Base-by-base conservation (phyloP, 2,797 vertebrate species). In the Parauchenoglanis ngamensis region DNA sequence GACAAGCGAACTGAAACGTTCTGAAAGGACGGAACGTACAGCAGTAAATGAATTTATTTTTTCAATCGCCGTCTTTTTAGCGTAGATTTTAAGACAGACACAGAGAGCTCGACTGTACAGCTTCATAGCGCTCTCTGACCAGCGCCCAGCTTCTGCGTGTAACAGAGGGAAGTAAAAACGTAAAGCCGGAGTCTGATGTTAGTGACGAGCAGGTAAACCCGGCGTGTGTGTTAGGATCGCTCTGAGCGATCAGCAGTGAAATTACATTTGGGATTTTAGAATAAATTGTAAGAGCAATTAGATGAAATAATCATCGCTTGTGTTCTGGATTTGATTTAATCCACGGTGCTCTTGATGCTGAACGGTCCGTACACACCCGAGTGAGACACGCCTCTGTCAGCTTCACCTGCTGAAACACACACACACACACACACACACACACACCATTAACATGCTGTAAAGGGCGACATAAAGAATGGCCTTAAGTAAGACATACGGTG, bases 371-470 rank as follows among this genome's bases (percentile, higher is more conserved):
- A 52, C 75, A 15, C 3, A 49, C 11, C 21, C 1, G 21, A 13
- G 40, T 25, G 40, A 73, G 40, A 73, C 70, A 73, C 25, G 7
- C n/a, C 75, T 52, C 46, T 5, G 1, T 52, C 25, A 7, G 12
- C 25, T 52, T 76, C 73, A 28, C 73, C 73, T 76, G 73, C 46
- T 76, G 46, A 52, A 15, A 67, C 31, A 46, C 10, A 49, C 40
- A 52, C 72, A 76, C 44, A 76, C 73, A 76, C 73, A 76, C 73
- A 78, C 44, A 56, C 73, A 28, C 73, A 75, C 35, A 49, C 11
- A 75, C 40, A 54, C 72, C 72, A 75, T 46, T 56, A 52, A 79
- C 49, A 28, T 6, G 44, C 25, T 7, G 13, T 23, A 23, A 73
- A 25, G 19, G 68, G 35, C 1, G 3, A 44, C 68, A 23, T 44